phyloP scores from a whole-genome alignment of 2,888 invertebrate species.

The Rotaria magnacalcarata region DNA sequence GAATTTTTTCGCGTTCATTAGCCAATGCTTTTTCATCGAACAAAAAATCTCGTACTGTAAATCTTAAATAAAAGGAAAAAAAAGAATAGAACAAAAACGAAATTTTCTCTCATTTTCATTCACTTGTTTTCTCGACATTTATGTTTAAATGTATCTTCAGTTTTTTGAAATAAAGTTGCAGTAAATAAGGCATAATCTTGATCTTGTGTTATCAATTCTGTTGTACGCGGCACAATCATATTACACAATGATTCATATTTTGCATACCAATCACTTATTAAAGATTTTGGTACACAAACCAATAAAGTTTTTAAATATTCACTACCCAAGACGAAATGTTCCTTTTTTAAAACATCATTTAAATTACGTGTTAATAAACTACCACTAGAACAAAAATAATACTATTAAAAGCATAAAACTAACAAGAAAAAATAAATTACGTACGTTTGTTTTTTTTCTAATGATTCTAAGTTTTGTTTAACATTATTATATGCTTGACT shows the following conservation, averaged over 20 bases:
- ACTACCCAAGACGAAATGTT: conserved; percentile 95
- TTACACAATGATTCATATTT: conserved; percentile 84
- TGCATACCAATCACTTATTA: conserved; percentile 68
- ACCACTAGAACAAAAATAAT: conserved; percentile 66
- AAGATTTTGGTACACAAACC: conserved; percentile 94
- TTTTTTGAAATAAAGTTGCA: conserved; percentile 91
- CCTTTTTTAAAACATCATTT: conserved; percentile 92
- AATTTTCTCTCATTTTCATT: neutral
- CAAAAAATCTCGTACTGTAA: conserved; percentile 94
- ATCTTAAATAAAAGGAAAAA: neutral
- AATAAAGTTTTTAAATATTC: conserved; percentile 93
- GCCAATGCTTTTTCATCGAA: conserved; percentile 94
- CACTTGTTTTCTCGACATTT: conserved; percentile 82
- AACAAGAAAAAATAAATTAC: neutral
- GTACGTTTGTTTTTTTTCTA: conserved; percentile 62
- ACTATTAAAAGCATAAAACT: neutral
- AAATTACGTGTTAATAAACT: conserved; percentile 90
- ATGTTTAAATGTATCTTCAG: conserved; percentile 88
- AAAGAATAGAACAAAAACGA: neutral
- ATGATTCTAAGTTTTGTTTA: conserved; percentile 87
- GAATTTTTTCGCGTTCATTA: conserved; percentile 93
- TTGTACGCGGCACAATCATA: conserved; percentile 93
- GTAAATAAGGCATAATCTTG: conserved; percentile 82
- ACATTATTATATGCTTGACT: conserved; percentile 89
- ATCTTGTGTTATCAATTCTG: conserved; percentile 70